Evolutionary conservation across 2,113 vertebrate genomes (phyloP).

Genomic region (Tupaia tana): DNA sequence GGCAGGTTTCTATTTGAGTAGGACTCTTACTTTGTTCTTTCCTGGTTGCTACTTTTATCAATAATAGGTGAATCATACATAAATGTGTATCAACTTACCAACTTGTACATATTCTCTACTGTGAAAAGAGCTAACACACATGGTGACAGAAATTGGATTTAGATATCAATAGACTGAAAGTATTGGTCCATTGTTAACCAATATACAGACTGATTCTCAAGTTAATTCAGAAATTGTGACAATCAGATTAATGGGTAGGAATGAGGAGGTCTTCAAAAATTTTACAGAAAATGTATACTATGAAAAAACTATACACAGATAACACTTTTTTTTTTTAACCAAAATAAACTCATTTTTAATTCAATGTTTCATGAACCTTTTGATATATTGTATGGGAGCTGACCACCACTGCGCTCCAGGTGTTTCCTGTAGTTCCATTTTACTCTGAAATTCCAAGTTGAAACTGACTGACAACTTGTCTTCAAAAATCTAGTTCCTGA

Average conservation of each 20-base stretch:
- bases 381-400: background rate
- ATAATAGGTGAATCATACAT: background rate
- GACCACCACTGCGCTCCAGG: background rate
- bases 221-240: background rate
- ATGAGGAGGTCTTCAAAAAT: too few species aligned
- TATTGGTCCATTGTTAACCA: background rate
- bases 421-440: background rate
- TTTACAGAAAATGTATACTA: too few species aligned
- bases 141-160: background rate
- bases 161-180: background rate
- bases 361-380: too few species aligned
- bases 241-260: background rate
- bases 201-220: background rate
- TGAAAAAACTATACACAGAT: too few species aligned
- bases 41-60: background rate
- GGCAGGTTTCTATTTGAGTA: background rate
- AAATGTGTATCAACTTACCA: background rate
- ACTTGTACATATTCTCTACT: background rate
- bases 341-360: too few species aligned
- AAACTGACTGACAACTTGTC: background rate
- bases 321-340: too few species aligned
- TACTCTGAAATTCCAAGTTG: background rate
- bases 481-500: constrained; percentile 17
- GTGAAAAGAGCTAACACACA: background rate
- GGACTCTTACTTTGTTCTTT: background rate